phyloP scores from a whole-genome alignment of 2,797 vertebrate genomes.

The Channallabes apus region DNA sequence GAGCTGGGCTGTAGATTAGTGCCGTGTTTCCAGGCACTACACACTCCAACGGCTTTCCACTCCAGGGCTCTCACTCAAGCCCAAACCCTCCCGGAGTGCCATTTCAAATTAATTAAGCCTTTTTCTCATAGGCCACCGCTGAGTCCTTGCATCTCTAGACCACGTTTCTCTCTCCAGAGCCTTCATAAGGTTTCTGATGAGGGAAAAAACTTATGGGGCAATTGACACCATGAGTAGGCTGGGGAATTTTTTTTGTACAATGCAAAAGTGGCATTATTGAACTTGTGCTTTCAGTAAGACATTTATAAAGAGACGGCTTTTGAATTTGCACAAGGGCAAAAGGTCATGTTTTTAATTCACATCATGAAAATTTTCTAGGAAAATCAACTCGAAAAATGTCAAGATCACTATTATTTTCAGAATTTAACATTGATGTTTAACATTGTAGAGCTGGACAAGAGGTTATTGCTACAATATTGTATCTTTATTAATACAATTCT shows the following conservation, averaged over 20 bases:
- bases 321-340: background rate
- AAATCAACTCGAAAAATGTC: background rate
- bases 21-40: constrained; percentile 87
- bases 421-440: background rate
- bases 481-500: background rate
- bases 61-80: constrained; percentile 82
- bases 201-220: constrained; percentile 62
- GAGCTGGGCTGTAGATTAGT: constrained; percentile 86
- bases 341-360: background rate
- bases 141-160: constrained; percentile 70
- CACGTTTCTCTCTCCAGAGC: constrained; percentile 62
- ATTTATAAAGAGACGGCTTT: constrained; percentile 1
- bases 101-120: constrained; percentile 98
- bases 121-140: constrained; percentile 79
- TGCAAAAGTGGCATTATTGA: constrained; percentile 26
- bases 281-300: background rate
- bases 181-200: constrained; percentile 40
- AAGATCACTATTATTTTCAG: background rate
- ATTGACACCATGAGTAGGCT: constrained; percentile 11
- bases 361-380: background rate
- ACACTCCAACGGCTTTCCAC: constrained; percentile 92
- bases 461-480: background rate
- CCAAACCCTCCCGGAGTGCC: constrained; percentile 90
- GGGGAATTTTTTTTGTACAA: constrained; percentile 10
- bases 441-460: background rate